Conservation (phyloP, 2,888 invertebrate genomes). For the Nemotelus nigrinus region DNA sequence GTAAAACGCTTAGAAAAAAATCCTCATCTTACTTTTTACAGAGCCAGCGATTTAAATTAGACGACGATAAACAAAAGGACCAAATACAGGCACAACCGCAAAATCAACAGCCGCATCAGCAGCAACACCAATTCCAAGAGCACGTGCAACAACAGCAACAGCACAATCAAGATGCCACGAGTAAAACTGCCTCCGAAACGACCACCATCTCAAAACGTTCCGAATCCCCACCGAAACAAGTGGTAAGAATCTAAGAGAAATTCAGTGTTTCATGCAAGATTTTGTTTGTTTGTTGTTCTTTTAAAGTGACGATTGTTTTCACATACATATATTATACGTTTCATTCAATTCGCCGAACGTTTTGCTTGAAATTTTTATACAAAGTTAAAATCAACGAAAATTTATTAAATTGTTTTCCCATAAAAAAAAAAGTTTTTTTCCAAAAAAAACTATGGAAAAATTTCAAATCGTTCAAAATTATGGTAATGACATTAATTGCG, state of each 20-base stretch:
- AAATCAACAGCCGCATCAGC: constrained; percentile 25
- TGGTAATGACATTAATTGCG: too few relatives aligned
- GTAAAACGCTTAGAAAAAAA: neutral
- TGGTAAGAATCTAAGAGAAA: constrained; percentile 44
- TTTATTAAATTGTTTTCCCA: too few relatives aligned
- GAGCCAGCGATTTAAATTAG: constrained; percentile 63
- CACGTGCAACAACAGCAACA: constrained; percentile 41
- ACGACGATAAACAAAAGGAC: constrained; percentile 59
- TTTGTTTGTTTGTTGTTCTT: too few relatives aligned
- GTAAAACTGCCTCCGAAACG: constrained; percentile 45
- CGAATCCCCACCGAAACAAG: constrained; percentile 49
- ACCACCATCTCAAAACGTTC: constrained; percentile 39
- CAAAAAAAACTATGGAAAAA: too few relatives aligned
- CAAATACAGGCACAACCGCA: constrained; percentile 24
- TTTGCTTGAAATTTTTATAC: too few relatives aligned
- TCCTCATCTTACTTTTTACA: constrained; percentile 52
- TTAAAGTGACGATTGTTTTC: too few relatives aligned
- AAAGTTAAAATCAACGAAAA: too few relatives aligned
- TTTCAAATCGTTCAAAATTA: too few relatives aligned
- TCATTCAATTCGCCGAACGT: too few relatives aligned
- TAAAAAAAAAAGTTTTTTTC: too few relatives aligned
- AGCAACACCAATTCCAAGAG: constrained; percentile 18
- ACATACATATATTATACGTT: too few relatives aligned
- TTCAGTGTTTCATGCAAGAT: too few relatives aligned
- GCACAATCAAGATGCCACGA: constrained; percentile 17